These are phyloP conservation scores for Gobionotothen gibberifrons DNA, from an alignment of 2,797 vertebrate species.

Conservation along the genomic window DNA sequence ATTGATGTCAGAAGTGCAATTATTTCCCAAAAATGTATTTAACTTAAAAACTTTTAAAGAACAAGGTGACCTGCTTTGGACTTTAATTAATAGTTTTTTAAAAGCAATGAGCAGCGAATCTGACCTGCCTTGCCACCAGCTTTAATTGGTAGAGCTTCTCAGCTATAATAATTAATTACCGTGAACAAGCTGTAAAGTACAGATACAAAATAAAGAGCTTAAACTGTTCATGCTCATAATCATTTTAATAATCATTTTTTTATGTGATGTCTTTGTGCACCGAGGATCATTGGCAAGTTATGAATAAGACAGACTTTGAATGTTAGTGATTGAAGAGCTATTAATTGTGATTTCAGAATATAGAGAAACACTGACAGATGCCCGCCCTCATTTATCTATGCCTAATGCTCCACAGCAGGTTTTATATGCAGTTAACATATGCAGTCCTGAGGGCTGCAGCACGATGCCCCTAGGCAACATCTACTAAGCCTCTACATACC, in stretches of 20 bases:
- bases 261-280: constrained; percentile 26
- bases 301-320: constrained; percentile 24
- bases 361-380: not conserved
- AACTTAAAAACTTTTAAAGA: constrained; percentile 59
- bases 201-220: constrained; percentile 64
- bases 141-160: constrained; percentile 73
- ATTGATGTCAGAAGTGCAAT: constrained; percentile 30
- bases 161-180: constrained; percentile 69
- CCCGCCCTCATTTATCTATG: not conserved
- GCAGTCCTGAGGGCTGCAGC: constrained; percentile 42
- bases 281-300: constrained; percentile 13
- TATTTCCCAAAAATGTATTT: constrained; percentile 52
- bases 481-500: constrained; percentile 24
- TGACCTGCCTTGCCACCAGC: constrained; percentile 56
- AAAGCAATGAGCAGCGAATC: constrained; percentile 50
- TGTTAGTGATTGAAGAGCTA: not conserved
- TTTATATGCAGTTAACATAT: constrained; percentile 45
- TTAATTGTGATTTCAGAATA: constrained; percentile 3
- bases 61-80: constrained; percentile 57
- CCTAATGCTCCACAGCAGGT: constrained; percentile 34
- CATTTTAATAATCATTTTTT: constrained; percentile 44
- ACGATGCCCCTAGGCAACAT: constrained; percentile 50
- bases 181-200: constrained; percentile 61
- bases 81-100: constrained; percentile 76
- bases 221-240: constrained; percentile 60